Base-by-base conservation (phyloP, 2,888 invertebrate species). In the Chaetogeoica ovagalla region DNA sequence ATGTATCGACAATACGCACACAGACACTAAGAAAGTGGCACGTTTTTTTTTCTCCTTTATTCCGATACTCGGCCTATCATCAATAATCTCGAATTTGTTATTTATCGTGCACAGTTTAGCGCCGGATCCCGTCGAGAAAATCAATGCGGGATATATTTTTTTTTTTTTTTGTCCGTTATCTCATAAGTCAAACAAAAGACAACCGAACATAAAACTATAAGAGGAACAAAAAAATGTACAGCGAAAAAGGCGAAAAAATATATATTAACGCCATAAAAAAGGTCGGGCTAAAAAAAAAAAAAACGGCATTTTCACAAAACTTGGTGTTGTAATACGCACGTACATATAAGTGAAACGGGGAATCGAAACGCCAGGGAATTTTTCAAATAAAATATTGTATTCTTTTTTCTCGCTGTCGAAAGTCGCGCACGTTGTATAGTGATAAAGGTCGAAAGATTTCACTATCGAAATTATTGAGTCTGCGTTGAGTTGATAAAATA, bases 121-220 rank as follows among this genome's bases (percentile, higher is more conserved):
- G 65, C 9, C 1, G 7, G 15, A 13, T 57, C 55, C 15, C 2
- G 15, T 19, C 11, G 52, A 4, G 17, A 23, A 68, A 30, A 69
- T 30, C 6, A 39, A 59, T 57, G 39, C 9, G 37, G 6, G 5
- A 71, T 39, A 39, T 39, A 6, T 43, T 9, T 43, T 59, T 43
- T 48, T 48, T 48, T 13, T 43, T 43, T 43, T 59, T 15, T 2
- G n/a, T 17, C 59, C 19, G 23, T 43, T 59, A 59, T 71, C 70
- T 59, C 23, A 39, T 71, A 71, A 70, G 37, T 70, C 69, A n/a
- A 30, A 30, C 11, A 37, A 13, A 19, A 70, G n/a, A 57, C 15
- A 30, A 57, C 57, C 8, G n/a, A 21, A 70, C 8, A 57, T 30
- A 37, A 6, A 55, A 19, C 52, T 13, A 19, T 11, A 15, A 5